phyloP scores from a whole-genome alignment of 1,140 invertebrate species.

The Bradysia coprophila region DNA sequence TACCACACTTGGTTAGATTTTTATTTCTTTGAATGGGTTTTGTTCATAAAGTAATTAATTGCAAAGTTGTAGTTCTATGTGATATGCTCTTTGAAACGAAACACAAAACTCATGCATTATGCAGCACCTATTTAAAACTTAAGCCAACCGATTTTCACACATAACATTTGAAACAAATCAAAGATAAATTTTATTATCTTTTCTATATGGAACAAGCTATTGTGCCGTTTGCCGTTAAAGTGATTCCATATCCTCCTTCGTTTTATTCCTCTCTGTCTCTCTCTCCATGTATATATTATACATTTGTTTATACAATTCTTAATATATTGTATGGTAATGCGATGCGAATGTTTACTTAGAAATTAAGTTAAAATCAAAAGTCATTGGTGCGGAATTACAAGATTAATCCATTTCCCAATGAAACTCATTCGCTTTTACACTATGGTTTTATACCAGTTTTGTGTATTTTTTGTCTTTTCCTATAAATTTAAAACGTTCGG shows the following conservation, averaged over 20 bases:
- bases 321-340: background rate
- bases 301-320: background rate
- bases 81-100: background rate
- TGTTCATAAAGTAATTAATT: too few relatives aligned
- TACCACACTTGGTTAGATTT: too few relatives aligned
- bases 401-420: background rate
- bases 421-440: too few relatives aligned
- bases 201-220: too few relatives aligned
- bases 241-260: too few relatives aligned
- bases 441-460: too few relatives aligned
- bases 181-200: background rate
- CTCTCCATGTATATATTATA: background rate
- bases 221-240: too few relatives aligned
- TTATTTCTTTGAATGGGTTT: too few relatives aligned
- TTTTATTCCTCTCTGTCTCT: too few relatives aligned
- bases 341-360: background rate
- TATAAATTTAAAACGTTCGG: too few relatives aligned
- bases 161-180: background rate
- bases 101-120: background rate
- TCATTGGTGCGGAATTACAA: slow-evolving; percentile 1
- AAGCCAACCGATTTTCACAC: background rate
- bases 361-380: slow-evolving; percentile 1
- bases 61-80: too few relatives aligned
- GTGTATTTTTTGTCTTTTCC: too few relatives aligned
- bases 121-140: background rate